Percentiles rank a stretch among this genome's conserved stretches.
Evolutionary conservation across 2,797 vertebrate species (phyloP).

Genomic region (Enteromius radiatus): DNA sequence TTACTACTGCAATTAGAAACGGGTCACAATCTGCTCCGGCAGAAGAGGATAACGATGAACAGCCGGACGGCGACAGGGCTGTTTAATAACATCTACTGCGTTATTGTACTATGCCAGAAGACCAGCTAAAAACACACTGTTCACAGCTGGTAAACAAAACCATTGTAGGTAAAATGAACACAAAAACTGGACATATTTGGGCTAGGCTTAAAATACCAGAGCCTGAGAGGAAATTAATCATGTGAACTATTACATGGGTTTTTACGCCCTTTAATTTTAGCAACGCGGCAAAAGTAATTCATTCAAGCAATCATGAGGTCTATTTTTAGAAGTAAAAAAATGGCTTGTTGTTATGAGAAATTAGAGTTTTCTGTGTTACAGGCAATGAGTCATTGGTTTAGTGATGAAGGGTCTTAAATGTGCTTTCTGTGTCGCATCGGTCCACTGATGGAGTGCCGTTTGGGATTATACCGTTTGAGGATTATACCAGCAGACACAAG

Average conservation of each 20-base stretch:
- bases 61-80: neutral
- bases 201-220: conserved; percentile 9
- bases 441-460: conserved; percentile 38
- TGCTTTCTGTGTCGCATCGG: conserved; percentile 32
- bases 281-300: neutral
- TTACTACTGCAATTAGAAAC: conserved; percentile 25
- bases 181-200: conserved; percentile 1
- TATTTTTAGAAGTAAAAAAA: neutral
- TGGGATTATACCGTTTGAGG: conserved; percentile 38
- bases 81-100: neutral
- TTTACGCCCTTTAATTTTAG: neutral
- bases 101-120: neutral
- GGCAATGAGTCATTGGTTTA: conserved; percentile 43
- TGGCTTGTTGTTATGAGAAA: conserved; percentile 19
- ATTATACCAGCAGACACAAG: conserved; percentile 52
- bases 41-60: conserved; percentile 49
- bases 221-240: conserved; percentile 8
- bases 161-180: neutral
- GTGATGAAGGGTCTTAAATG: conserved; percentile 41
- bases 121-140: conserved; percentile 9
- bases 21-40: conserved; percentile 66
- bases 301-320: conserved; percentile 13
- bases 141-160: conserved; percentile 11
- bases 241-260: neutral
- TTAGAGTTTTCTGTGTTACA: neutral